A percentile compares a stretch with the other conserved stretches of the same genome.
phyloP scores from a whole-genome alignment of 2,113 vertebrate species.

The Anguilla rostrata region DNA sequence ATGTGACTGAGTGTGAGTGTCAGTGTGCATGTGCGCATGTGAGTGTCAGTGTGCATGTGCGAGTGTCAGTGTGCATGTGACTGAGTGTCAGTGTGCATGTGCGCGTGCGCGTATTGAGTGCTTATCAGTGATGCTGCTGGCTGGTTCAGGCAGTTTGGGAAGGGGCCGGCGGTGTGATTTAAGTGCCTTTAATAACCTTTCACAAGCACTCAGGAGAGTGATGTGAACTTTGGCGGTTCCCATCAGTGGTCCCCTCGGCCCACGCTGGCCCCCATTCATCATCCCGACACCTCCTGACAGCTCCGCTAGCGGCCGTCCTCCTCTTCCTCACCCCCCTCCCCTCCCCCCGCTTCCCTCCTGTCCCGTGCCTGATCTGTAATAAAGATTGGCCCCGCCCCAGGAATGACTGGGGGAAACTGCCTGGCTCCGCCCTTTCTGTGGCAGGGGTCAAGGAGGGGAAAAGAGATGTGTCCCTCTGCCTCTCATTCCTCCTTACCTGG shows the following conservation, averaged over 20 bases:
- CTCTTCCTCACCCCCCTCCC: neutral
- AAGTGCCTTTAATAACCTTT: conserved; percentile 71
- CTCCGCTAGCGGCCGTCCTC: neutral
- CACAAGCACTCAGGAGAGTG: conserved; percentile 15
- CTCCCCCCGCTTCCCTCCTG: neutral
- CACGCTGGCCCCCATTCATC: conserved; percentile 18
- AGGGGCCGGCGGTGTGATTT: conserved; percentile 51
- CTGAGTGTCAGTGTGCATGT: no score
- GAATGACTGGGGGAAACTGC: neutral
- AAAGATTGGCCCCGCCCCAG: conserved; percentile 7
- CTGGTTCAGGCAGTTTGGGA: neutral
- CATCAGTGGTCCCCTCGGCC: conserved; percentile 8
- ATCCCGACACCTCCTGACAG: conserved; percentile 19
- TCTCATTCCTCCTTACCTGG: neutral
- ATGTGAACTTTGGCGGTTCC: conserved; percentile 12
- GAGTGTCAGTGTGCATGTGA: no score
- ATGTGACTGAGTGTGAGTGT: no score
- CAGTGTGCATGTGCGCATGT: no score
- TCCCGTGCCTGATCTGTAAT: conserved; percentile 5
- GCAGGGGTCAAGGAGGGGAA: neutral
- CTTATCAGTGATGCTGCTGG: conserved; percentile 15
- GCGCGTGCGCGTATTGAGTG: conserved; percentile 15
- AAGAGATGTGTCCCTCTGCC: neutral
- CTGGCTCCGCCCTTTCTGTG: neutral
- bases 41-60: no score